A percentile compares a stretch with the other conserved stretches of the same genome.
These are phyloP conservation scores for Pluvialis apricaria DNA, from an alignment of 2,113 vertebrate genomes.

Conservation along the genomic window DNA sequence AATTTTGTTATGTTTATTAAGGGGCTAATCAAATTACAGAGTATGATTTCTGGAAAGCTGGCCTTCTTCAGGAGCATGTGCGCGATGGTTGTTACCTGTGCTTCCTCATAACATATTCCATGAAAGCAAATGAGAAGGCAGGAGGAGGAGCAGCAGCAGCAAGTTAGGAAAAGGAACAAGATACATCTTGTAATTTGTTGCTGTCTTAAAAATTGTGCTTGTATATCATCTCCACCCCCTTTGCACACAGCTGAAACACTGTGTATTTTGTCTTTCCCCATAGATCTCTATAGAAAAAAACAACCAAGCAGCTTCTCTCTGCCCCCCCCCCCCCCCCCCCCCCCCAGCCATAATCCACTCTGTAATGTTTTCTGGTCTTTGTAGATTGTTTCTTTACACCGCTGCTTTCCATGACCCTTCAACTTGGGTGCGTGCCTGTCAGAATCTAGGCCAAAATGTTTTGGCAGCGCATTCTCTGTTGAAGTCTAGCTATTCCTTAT, in stretches of 20 bases:
- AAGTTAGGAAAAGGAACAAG: neutral
- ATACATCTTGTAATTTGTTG: conserved; percentile 13
- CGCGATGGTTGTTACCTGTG: neutral
- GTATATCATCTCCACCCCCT: neutral
- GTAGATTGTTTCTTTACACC: conserved; percentile 43
- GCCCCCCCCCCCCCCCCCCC: neutral
- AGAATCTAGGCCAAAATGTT: conserved; percentile 63
- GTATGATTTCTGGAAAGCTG: neutral
- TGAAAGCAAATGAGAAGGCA: neutral
- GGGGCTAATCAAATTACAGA: neutral
- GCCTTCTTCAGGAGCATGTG: neutral
- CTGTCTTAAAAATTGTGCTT: neutral
- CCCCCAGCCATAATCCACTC: neutral
- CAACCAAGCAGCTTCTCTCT: neutral
- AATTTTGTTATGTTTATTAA: neutral
- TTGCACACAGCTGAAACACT: neutral
- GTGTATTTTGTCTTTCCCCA: neutral
- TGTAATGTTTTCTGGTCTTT: conserved; percentile 24
- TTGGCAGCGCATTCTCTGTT: conserved; percentile 43
- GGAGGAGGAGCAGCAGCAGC: neutral
- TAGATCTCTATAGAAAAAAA: neutral
- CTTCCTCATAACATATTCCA: neutral
- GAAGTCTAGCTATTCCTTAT: conserved; percentile 61
- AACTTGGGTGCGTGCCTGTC: conserved; percentile 61
- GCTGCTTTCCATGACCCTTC: conserved; percentile 57